phyloP scores from a whole-genome alignment of 2,797 vertebrate genomes.

The Diceros bicornis region DNA sequence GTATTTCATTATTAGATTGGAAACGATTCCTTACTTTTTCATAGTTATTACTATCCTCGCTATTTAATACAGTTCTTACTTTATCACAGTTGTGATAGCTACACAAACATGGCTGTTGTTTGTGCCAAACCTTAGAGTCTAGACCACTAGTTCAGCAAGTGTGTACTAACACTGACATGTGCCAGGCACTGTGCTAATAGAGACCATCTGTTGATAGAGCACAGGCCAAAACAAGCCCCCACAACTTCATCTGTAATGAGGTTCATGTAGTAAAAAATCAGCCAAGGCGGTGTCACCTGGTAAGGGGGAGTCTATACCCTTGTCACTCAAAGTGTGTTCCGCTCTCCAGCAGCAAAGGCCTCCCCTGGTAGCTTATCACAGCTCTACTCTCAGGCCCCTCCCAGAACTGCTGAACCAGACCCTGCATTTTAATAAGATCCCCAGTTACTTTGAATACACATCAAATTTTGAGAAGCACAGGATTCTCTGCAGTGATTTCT shows the following conservation, averaged over 20 bases:
- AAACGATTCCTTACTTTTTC: neutral
- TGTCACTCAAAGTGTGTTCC: neutral
- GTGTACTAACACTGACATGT: rapidly evolving
- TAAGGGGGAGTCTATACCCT: neutral
- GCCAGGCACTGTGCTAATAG: neutral
- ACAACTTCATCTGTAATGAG: neutral
- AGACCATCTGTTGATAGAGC: neutral
- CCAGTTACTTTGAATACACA: neutral
- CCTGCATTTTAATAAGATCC: slow-evolving; percentile 56
- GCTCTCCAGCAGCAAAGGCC: neutral
- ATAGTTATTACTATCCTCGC: neutral
- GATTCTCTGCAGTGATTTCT: slow-evolving; percentile 53
- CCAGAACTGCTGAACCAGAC: neutral
- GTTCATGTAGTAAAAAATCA: neutral
- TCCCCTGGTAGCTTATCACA: slow-evolving; percentile 3
- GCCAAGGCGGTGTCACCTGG: neutral
- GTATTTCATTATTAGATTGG: neutral
- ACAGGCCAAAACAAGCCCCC: no score
- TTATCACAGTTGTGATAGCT: neutral
- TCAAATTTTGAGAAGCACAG: neutral
- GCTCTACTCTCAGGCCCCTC: neutral
- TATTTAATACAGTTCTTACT: neutral
- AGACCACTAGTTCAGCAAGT: neutral
- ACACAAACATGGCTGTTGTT: neutral
- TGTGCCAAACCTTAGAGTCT: neutral